Evolutionary conservation across 2,888 invertebrate genomes (phyloP), one percentile per base, ranked within the genome.

Genomic region (Apomyelois bistriatella): DNA sequence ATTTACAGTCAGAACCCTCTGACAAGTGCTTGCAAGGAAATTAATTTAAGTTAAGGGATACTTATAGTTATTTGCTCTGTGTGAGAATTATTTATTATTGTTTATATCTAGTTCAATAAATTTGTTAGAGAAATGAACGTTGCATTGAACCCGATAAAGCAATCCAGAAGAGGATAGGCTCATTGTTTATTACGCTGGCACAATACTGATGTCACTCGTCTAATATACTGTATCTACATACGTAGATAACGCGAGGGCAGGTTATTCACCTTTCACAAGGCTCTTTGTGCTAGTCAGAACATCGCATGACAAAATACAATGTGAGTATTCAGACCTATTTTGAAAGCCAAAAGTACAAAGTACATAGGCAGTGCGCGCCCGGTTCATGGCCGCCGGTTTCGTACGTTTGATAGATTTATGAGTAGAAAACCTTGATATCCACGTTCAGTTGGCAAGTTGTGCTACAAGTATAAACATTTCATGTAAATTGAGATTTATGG

Each of bases 161-260:
- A 38, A 46, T 48, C 41, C 48, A 59, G 58, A 65, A 64, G 66
- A 65, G 60, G 65, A 66, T 69, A 64, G 62, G 66, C 68, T 59
- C 56, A 72, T 74, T 70, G 68, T 73, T 75, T 72, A 72, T 74
- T 67, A 71, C 66, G 71, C 74, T 75, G 72, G 67, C 70, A 73
- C 75, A 72, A 74, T 82, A 82, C 82, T 87, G 81, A 85, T 84
- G 82, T 85, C 85, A 85, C 76, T 76, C 67, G 73, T 81, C 79
- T 79, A 80, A 85, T 85, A 78, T 76, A 79, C 74, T 78, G 67
- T 76, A 74, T 79, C 77, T 79, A 73, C 78, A 78, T 68, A 72
- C 69, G 63, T 68, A 81, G 88, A 88, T 87, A 87, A 84, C 74
- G 70, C 73, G 65, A 59, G 62, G 65, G 60, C 55, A 66, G 85